Evolutionary conservation across 2,797 vertebrate genomes (phyloP).

Genomic region (Cossypha polioptera): DNA sequence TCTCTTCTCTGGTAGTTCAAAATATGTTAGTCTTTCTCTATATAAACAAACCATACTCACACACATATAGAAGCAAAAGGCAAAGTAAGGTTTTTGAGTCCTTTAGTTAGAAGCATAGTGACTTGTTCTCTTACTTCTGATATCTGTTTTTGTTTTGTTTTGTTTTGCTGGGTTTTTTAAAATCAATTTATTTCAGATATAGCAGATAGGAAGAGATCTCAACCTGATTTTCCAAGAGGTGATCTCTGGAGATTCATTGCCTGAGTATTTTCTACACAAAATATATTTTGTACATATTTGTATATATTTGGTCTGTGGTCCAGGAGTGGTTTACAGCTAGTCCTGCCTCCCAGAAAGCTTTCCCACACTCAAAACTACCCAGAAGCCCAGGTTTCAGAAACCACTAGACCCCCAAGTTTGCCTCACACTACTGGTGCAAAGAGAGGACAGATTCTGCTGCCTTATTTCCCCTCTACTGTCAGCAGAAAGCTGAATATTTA

Average conservation of each 20-base stretch:
- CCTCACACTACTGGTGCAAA: rapidly evolving
- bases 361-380: background rate
- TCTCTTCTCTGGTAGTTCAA: background rate
- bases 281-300: background rate
- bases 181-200: background rate
- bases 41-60: background rate
- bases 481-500: background rate
- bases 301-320: background rate
- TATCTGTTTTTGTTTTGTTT: too few relatives aligned
- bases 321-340: rapidly evolving
- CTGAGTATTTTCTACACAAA: background rate
- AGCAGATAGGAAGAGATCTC: background rate
- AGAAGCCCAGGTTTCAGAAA: background rate
- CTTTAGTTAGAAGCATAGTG: background rate
- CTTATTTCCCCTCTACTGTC: background rate
- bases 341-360: background rate
- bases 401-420: background rate
- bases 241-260: rapidly evolving
- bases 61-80: background rate
- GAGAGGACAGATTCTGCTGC: background rate
- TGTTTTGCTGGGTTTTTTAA: background rate
- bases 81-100: background rate
- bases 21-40: background rate
- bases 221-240: background rate
- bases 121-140: background rate